Conservation (phyloP, 2,113 vertebrate genomes). For the Brachyhypopomus occidentalis region DNA sequence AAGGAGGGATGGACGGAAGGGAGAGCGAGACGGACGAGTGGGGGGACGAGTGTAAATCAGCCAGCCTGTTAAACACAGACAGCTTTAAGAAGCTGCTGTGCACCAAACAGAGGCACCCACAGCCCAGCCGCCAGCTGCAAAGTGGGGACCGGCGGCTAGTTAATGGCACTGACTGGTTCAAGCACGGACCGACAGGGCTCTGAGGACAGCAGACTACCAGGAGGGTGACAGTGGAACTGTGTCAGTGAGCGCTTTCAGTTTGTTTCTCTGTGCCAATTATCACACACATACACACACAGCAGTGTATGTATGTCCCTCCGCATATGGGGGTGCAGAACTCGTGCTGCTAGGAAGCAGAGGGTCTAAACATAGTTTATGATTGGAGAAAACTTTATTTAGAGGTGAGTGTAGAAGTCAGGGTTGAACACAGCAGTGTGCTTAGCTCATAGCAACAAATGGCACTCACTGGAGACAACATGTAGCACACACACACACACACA, state of each 20-base stretch:
- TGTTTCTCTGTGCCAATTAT: too few relatives aligned
- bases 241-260: background rate
- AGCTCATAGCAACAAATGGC: background rate
- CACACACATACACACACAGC: background rate
- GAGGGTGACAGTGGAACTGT: background rate
- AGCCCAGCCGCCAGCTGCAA: constrained; percentile 64
- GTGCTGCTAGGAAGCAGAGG: background rate
- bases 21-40: background rate
- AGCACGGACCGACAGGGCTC: background rate
- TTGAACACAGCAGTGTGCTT: background rate
- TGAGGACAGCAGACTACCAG: background rate
- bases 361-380: background rate
- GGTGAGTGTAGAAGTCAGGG: constrained; percentile 22
- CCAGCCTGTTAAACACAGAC: constrained; percentile 53
- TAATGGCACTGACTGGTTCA: constrained; percentile 14
- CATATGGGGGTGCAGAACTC: background rate
- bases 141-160: constrained; percentile 37
- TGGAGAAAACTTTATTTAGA: constrained; percentile 13
- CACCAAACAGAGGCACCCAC: constrained; percentile 38
- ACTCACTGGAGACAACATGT: background rate
- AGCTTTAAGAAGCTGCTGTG: constrained; percentile 50
- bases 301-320: background rate
- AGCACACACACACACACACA: constrained; percentile 18
- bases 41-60: constrained; percentile 62
- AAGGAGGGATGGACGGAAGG: constrained; percentile 29